phyloP scores from a whole-genome alignment of 2,113 vertebrate species.

The Platichthys flesus region DNA sequence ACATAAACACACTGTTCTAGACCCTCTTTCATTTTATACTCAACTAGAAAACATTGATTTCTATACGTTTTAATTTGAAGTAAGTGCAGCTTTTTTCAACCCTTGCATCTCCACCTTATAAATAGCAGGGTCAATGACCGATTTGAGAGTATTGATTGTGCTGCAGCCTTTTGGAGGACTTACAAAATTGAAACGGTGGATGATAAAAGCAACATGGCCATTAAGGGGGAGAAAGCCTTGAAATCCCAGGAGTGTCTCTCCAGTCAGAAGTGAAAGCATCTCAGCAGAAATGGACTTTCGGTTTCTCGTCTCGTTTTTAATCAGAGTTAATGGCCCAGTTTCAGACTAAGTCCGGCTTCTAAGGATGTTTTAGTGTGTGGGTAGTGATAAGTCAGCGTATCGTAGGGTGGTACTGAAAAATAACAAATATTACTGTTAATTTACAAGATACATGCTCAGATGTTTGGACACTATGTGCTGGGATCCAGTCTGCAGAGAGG shows the following conservation, averaged over 20 bases:
- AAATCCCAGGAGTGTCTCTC: slow-evolving; percentile 40
- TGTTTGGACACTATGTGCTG: neutral
- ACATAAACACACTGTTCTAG: neutral
- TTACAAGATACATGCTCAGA: neutral
- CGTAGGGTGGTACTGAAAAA: neutral
- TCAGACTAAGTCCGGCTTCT: neutral
- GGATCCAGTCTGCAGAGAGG: neutral
- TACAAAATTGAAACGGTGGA: slow-evolving; percentile 36
- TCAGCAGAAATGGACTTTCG: slow-evolving; percentile 37
- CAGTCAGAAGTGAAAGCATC: slow-evolving; percentile 27
- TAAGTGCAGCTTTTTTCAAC: neutral
- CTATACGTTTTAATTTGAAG: slow-evolving; percentile 6
- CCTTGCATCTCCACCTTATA: slow-evolving; percentile 11
- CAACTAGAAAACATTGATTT: neutral
- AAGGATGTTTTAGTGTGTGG: neutral
- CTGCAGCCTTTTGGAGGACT: slow-evolving; percentile 27
- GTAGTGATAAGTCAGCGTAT: neutral
- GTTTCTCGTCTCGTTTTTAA: slow-evolving; percentile 3
- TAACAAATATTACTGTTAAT: neutral
- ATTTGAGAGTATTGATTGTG: slow-evolving; percentile 42
- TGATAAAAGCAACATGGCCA: slow-evolving; percentile 54
- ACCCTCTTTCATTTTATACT: slow-evolving; percentile 7
- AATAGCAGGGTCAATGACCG: slow-evolving; percentile 42
- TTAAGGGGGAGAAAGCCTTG: slow-evolving; percentile 54
- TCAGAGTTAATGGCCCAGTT: neutral